These are phyloP conservation scores for Hydractinia symbiolongicarpus DNA, from an alignment of 30 jellyfish, hydroid and myxozoan genomes.

Conservation along the genomic window DNA sequence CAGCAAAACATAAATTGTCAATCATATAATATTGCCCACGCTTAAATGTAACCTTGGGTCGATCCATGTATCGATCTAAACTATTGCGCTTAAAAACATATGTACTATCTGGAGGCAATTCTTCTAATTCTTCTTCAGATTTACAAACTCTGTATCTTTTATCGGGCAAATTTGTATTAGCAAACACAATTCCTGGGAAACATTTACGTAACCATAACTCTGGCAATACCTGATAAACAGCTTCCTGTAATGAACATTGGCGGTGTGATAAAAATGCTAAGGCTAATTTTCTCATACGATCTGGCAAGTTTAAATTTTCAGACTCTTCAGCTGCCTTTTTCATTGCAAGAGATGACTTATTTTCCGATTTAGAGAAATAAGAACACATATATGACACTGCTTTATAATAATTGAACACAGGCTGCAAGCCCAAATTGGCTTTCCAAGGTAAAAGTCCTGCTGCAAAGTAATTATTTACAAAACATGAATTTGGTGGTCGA, in stretches of 20 bases:
- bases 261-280: background rate
- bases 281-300: conserved; percentile 7
- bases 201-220: conserved; percentile 8
- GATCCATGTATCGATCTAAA: background rate
- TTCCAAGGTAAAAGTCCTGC: background rate
- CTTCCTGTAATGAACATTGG: background rate
- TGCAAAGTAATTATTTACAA: conserved; percentile 16
- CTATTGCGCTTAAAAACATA: background rate
- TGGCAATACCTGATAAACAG: conserved; percentile 6
- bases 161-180: no score
- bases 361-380: background rate
- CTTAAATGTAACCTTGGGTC: background rate
- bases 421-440: conserved; percentile 8
- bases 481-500: conserved; percentile 13
- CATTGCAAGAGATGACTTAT: background rate
- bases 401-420: background rate
- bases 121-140: conserved; percentile 24
- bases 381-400: conserved; percentile 5
- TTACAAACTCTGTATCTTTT: background rate
- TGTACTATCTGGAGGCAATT: conserved; percentile 24
- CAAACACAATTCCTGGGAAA: background rate
- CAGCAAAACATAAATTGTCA: background rate
- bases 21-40: background rate
- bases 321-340: background rate
- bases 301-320: background rate